Evolutionary conservation across 2,888 invertebrate genomes (phyloP).

Genomic region (Cephus pulcher): DNA sequence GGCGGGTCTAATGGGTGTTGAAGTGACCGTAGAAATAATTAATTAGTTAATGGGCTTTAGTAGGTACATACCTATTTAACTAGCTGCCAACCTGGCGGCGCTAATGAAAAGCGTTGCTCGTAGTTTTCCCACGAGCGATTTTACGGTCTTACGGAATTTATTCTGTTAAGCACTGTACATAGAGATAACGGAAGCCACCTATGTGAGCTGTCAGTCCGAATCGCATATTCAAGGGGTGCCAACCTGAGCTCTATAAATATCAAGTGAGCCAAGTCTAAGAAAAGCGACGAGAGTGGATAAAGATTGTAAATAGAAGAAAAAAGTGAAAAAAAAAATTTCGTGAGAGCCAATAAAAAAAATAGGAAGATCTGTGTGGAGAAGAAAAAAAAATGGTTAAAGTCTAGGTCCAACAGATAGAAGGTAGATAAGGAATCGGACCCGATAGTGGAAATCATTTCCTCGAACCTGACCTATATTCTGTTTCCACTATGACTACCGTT

Average conservation of each 20-base stretch:
- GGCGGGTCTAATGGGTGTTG: background rate
- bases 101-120: background rate
- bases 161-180: background rate
- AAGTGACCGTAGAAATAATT: constrained; percentile 9
- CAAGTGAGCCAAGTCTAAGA: background rate
- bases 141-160: background rate
- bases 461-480: constrained; percentile 21
- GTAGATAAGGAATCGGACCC: background rate
- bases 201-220: background rate
- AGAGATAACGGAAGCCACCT: background rate
- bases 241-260: background rate
- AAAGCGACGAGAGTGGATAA: background rate
- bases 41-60: constrained; percentile 13
- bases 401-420: background rate
- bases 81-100: constrained; percentile 1
- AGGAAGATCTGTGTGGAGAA: too few species aligned
- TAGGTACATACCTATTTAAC: constrained; percentile 7
- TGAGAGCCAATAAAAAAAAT: too few species aligned
- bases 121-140: background rate
- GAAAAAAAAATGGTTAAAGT: background rate
- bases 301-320: background rate
- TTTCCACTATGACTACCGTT: constrained; percentile 1
- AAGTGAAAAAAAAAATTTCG: too few species aligned
- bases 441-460: constrained; percentile 18
- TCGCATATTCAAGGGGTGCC: background rate